Conservation (phyloP, 2,113 vertebrate genomes). For the Antechinus flavipes region DNA sequence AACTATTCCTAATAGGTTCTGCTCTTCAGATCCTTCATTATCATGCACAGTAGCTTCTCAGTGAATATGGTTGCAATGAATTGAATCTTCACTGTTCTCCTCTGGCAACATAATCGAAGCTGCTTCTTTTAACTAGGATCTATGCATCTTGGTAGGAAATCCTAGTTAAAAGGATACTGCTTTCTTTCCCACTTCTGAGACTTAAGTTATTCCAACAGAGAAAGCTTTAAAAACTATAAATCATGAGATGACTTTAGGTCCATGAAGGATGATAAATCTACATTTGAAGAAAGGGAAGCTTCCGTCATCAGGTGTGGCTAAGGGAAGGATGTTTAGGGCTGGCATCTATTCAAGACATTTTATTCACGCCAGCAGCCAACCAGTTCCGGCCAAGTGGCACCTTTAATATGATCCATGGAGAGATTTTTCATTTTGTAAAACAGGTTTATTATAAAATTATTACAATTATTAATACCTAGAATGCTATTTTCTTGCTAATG, state of each 20-base stretch:
- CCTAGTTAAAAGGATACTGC: background rate
- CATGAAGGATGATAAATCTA: slow-evolving; percentile 14
- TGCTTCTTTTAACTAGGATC: background rate
- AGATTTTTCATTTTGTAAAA: slow-evolving; percentile 65
- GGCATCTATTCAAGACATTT: background rate
- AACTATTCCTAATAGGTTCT: background rate
- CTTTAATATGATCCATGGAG: slow-evolving; percentile 57
- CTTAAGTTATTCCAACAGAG: slow-evolving; percentile 20
- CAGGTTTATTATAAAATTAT: slow-evolving; percentile 72
- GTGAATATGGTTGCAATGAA: background rate
- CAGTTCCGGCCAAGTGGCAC: background rate
- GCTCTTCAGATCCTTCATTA: background rate
- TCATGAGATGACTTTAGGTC: slow-evolving; percentile 14
- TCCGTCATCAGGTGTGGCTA: background rate
- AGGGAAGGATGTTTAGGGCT: background rate
- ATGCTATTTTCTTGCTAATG: slow-evolving; percentile 73
- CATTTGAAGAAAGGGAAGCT: background rate
- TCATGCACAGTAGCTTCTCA: background rate
- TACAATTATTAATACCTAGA: slow-evolving; percentile 56
- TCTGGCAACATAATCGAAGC: slow-evolving; percentile 24
- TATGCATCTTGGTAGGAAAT: background rate
- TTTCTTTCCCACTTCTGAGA: slow-evolving; percentile 18
- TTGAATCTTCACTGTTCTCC: slow-evolving; percentile 5
- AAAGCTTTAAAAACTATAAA: slow-evolving; percentile 29
- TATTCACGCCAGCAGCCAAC: background rate